Evolutionary conservation across 2,888 invertebrate species (phyloP), one percentile per base, ranked within the genome.

Genomic region (Drosophila birchii): DNA sequence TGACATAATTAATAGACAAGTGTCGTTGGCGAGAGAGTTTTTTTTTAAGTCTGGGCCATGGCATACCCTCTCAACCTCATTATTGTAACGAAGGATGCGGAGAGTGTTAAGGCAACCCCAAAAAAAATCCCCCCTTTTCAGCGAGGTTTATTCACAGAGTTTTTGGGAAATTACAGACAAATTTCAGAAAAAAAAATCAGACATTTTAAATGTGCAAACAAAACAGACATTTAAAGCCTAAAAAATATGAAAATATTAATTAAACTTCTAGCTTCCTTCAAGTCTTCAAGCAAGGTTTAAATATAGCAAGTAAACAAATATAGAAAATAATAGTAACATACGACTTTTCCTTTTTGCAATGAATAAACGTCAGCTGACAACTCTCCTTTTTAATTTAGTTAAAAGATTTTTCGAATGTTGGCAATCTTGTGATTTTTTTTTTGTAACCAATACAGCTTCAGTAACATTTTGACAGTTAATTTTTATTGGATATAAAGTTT

Each of bases 1-100:
- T 51, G 76, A 58, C 44, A 67, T 67, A 73, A 73, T 73, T 73
- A 66, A 60, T 60, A 59, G 61, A 66, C 59, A 73, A 73, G 76
- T 75, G 73, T 44, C 68, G 49, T 66, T 66, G 41, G 11, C 29
- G 18, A 29, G 29, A 26, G 49, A 26, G 26, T 26, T 26, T 23
- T 23, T 26, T 49, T 55, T 54, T 43, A 44, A 18, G 26, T 23
- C 23, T 23, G 47, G 41, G 61, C 14, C 58, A 16, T 36, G 43
- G 51, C 45, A 41, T 45, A 47, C 53, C 53, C 53, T 26, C 41
- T 26, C 41, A 70, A 29, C 47, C 38, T 36, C 67, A 75, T 64
- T 71, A 57, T 72, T 44, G 38, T 41, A 38, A 44, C 49, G 49
- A 32, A 41, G 38, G 41, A 12, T 26, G 6, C 3, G 38, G 6